These are phyloP conservation scores for Rhagologus leucostigma DNA, from an alignment of 2,113 vertebrate genomes.

Conservation along the genomic window DNA sequence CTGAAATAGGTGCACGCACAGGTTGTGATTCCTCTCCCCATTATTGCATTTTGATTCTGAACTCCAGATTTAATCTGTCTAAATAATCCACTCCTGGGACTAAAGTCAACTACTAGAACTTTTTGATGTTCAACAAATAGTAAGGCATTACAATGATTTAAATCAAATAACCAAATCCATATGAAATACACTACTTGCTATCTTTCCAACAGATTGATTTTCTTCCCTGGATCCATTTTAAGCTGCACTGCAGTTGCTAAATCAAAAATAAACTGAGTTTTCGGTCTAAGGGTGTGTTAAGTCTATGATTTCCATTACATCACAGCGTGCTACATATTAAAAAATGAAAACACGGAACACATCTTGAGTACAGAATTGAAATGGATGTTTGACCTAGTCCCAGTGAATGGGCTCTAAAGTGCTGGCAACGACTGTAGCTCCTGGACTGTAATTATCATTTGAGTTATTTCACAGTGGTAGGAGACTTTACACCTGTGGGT, in stretches of 20 bases:
- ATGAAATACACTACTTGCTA: slow-evolving; percentile 1
- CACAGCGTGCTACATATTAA: not conserved
- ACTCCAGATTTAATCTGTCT: not conserved
- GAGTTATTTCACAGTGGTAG: not conserved
- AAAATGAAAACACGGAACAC: slow-evolving; percentile 13
- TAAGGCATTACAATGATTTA: slow-evolving; percentile 23
- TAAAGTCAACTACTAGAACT: not conserved
- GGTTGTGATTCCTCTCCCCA: not conserved
- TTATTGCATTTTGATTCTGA: not conserved
- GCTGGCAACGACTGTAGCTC: not conserved
- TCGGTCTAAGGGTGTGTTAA: not conserved
- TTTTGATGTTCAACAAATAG: slow-evolving; percentile 3
- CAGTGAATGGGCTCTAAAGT: slow-evolving; percentile 2
- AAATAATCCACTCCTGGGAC: not conserved
- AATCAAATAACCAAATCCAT: slow-evolving; percentile 18
- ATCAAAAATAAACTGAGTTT: slow-evolving; percentile 14
- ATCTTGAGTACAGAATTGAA: slow-evolving; percentile 35
- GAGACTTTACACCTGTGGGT: not conserved
- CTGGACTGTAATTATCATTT: not conserved
- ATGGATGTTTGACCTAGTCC: slow-evolving; percentile 19
- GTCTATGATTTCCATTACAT: not conserved
- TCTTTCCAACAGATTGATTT: slow-evolving; percentile 45
- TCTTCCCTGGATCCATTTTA: slow-evolving; percentile 16
- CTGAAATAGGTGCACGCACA: not conserved
- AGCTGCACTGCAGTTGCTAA: not conserved